phyloP scores from a whole-genome alignment of 2,113 vertebrate species.

The Myiozetetes cayanensis region DNA sequence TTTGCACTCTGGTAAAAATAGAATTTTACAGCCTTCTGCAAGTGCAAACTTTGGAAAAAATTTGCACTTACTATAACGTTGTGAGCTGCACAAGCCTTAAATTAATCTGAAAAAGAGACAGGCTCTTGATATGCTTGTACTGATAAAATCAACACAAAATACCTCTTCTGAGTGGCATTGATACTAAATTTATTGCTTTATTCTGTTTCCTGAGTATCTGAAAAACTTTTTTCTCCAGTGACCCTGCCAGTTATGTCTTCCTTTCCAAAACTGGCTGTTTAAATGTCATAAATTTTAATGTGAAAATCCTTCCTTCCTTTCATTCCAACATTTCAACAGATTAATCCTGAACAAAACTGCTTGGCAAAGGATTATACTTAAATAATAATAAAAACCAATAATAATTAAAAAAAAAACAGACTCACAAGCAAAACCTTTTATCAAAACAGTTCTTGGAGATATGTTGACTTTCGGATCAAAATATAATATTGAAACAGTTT shows the following conservation, averaged over 20 bases:
- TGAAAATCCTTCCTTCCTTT: neutral
- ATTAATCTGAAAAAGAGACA: neutral
- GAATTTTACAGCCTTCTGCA: neutral
- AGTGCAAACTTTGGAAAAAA: neutral
- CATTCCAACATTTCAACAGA: neutral
- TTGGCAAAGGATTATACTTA: neutral
- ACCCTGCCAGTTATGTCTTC: neutral
- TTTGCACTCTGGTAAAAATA: neutral
- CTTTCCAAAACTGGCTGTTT: neutral
- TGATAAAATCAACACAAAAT: neutral
- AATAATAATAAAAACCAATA: neutral
- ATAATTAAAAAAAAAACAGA: neutral
- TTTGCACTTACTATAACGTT: neutral
- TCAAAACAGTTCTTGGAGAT: neutral
- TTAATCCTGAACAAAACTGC: neutral
- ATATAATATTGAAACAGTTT: neutral
- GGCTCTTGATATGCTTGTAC: rapidly evolving
- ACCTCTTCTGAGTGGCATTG: neutral
- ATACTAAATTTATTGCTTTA: neutral
- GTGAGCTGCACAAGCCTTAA: neutral
- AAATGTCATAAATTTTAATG: neutral
- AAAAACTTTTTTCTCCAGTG: neutral
- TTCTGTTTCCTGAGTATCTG: neutral
- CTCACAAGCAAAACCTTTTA: neutral
- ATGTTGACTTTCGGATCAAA: rapidly evolving